phyloP scores from a whole-genome alignment of 2,797 vertebrate species.

The Echiichthys vipera region DNA sequence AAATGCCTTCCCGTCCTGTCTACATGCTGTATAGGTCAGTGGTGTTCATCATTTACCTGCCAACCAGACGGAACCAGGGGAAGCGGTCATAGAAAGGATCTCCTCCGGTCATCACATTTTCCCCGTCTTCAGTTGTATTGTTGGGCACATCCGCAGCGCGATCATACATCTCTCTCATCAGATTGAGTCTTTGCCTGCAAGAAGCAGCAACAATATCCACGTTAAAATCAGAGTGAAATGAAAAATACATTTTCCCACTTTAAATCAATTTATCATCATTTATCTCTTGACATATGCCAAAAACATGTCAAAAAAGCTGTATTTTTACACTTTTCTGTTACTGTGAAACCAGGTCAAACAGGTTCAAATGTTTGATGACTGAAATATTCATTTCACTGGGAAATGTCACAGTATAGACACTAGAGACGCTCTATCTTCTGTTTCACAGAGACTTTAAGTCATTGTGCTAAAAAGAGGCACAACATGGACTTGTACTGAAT shows the following conservation, averaged over 20 bases:
- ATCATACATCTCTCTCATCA: conserved; percentile 99
- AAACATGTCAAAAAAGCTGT: too few relatives aligned
- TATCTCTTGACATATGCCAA: too few relatives aligned
- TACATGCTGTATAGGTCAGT: not conserved
- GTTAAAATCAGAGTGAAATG: too few relatives aligned
- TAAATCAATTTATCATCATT: too few relatives aligned
- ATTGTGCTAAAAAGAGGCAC: not conserved
- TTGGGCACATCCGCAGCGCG: conserved; percentile 95
- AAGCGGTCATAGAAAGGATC: conserved; percentile 99
- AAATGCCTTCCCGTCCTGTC: conserved; percentile 1
- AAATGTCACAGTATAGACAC: too few relatives aligned
- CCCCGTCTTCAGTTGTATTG: conserved; percentile 89
- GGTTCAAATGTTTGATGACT: too few relatives aligned
- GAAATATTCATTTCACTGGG: too few relatives aligned
- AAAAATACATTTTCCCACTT: too few relatives aligned
- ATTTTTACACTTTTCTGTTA: too few relatives aligned
- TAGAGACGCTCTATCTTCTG: too few relatives aligned
- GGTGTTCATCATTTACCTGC: conserved; percentile 88
- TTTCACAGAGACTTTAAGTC: conserved; percentile 1
- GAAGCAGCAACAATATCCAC: conserved; percentile 29
- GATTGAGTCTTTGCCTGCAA: conserved; percentile 92
- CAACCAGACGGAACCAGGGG: conserved; percentile 98
- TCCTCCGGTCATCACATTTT: conserved; percentile 93
- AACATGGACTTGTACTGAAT: not conserved
- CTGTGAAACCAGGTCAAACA: too few relatives aligned